Conservation (phyloP, 53 echinoderm and acorn worm genomes). For the Crossaster papposus region DNA sequence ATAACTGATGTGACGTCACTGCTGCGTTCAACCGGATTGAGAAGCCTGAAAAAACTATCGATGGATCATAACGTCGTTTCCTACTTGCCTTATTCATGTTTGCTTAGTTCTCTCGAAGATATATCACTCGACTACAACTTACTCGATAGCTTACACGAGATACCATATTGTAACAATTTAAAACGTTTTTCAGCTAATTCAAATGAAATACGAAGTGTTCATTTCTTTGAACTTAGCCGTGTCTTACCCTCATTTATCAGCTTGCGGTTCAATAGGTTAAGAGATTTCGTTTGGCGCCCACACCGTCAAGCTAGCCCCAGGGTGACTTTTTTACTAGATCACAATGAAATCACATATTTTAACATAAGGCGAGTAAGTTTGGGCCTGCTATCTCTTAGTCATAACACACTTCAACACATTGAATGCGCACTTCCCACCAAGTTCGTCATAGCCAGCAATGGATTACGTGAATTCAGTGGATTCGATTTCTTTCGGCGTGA, state of each 20-base stretch:
- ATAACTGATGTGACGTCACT: constrained; percentile 35
- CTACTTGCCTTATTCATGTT: neutral
- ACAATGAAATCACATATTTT: neutral
- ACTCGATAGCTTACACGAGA: neutral
- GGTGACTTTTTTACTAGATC: neutral
- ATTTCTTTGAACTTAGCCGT: neutral
- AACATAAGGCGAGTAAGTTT: neutral
- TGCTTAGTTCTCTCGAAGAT: neutral
- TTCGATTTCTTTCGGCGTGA: neutral
- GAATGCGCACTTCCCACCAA: neutral
- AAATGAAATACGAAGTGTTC: neutral
- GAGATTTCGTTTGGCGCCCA: accelerated
- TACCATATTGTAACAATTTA: neutral
- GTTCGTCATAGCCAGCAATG: constrained; percentile 21
- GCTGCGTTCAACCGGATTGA: neutral
- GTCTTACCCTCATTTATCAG: neutral
- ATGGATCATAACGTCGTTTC: constrained; percentile 18
- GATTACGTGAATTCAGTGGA: neutral
- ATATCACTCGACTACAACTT: constrained; percentile 10
- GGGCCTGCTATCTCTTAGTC: constrained; percentile 7
- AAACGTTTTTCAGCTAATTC: constrained; percentile 6
- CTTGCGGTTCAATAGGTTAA: constrained; percentile 1
- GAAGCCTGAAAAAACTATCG: neutral
- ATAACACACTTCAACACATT: neutral
- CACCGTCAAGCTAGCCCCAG: neutral